phyloP scores from a whole-genome alignment of 2,113 vertebrate genomes.

The Cinclus mexicanus region DNA sequence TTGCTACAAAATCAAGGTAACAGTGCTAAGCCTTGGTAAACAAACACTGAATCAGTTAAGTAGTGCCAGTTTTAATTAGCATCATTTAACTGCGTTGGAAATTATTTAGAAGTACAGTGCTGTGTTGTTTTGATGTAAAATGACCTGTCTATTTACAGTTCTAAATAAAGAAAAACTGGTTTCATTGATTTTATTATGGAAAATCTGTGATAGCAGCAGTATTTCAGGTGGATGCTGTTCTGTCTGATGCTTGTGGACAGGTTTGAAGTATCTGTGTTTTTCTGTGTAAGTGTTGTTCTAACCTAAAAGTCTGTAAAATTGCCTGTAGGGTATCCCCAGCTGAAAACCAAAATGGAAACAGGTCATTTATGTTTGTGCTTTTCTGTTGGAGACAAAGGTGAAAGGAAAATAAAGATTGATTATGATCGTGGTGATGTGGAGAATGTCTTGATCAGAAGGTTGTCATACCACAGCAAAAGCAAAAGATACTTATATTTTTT shows the following conservation, averaged over 20 bases:
- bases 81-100: not conserved
- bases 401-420: not conserved
- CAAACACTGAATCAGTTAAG: not conserved
- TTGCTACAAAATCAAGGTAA: not conserved
- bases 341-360: not conserved
- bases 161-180: not conserved
- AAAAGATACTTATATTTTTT: not conserved
- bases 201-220: not conserved
- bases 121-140: not conserved
- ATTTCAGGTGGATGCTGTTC: not conserved
- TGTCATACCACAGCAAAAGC: not conserved
- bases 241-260: not conserved
- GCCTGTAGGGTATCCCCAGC: not conserved
- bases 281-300: not conserved
- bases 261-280: not conserved
- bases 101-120: not conserved
- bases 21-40: not conserved
- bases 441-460: not conserved
- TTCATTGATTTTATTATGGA: not conserved
- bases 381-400: not conserved
- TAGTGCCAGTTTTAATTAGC: not conserved
- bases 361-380: not conserved
- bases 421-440: not conserved
- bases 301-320: not conserved
- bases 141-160: not conserved